Evolutionary conservation across 2,113 vertebrate genomes (phyloP), one percentile per base, ranked within the genome.

Genomic region (Pimephales promelas): DNA sequence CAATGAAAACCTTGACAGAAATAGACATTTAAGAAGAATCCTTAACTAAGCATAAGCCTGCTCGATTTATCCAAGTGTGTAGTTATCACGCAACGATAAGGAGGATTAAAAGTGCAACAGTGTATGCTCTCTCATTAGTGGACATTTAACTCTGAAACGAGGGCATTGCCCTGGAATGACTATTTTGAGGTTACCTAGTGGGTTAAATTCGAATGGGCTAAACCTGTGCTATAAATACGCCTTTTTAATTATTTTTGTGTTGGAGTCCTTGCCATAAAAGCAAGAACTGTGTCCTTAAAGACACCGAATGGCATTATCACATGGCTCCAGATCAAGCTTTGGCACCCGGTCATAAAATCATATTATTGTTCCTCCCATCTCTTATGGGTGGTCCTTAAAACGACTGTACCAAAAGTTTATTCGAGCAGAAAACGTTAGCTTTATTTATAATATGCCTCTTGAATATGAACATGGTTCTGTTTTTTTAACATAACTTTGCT

Each of bases 1-100:
- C 0, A 14, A 45, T 71, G 40, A 24, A 71, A 45, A 14, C 34
- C 31, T 56, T 24, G 26, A 71, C 43, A 7, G 26, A 72, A 83
- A 49, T 43, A 85, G 66, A 7, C 52, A 16, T 18, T 47, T 52
- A 61, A 82, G 18, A 16, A 56, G 54, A 78, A 52, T 40, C 40
- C 74, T 74, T 54, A 76, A 80, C 78, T 85, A 83, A 40, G 34
- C 59, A 52, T 87, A 83, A 79, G 70, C 83, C 83, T 61, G 82
- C 66, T 54, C 10, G 22, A 70, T 49, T 61, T 64, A 31, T 43
- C 64, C 47, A n/a, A 82, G 86, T 59, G 62, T 47, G 83, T 66
- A 74, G 28, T 57, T 83, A 75, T 80, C 80, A 61, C 70, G 24
- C 26, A 54, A 49, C 24, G 59, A 83, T 87, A 85, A 85, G 62